These are phyloP conservation scores for Neotragus moschatus DNA, from an alignment of 2,113 vertebrate genomes.

Conservation along the genomic window DNA sequence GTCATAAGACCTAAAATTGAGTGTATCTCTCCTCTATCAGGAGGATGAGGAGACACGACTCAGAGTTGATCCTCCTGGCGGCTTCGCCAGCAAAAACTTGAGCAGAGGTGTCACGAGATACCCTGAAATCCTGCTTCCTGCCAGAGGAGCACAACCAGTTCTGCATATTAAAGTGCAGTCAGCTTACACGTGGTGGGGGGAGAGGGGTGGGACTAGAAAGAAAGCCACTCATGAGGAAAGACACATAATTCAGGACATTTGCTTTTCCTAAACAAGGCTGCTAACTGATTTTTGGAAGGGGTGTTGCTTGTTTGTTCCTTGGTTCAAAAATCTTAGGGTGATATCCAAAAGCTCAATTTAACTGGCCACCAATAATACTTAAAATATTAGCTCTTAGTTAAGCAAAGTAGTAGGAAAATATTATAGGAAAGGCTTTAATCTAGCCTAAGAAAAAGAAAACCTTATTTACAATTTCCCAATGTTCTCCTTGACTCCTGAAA, in stretches of 20 bases:
- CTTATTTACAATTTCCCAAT: background rate
- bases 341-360: background rate
- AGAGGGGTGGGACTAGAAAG: background rate
- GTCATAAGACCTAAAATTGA: background rate
- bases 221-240: background rate
- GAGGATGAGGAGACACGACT: background rate
- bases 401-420: background rate
- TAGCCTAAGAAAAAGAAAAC: background rate
- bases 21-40: background rate
- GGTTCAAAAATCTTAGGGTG: background rate
- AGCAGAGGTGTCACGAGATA: background rate
- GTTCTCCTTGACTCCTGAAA: background rate
- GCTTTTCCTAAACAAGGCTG: background rate
- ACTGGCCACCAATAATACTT: background rate
- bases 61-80: background rate
- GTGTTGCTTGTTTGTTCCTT: background rate
- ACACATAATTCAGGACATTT: background rate
- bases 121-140: background rate
- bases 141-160: background rate
- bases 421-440: background rate
- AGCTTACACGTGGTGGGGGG: background rate
- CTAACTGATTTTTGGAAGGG: background rate
- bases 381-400: background rate
- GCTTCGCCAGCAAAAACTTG: background rate
- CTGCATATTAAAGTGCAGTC: background rate